Evolutionary conservation across 2,113 vertebrate species (phyloP).

Genomic region (Neogale vison): DNA sequence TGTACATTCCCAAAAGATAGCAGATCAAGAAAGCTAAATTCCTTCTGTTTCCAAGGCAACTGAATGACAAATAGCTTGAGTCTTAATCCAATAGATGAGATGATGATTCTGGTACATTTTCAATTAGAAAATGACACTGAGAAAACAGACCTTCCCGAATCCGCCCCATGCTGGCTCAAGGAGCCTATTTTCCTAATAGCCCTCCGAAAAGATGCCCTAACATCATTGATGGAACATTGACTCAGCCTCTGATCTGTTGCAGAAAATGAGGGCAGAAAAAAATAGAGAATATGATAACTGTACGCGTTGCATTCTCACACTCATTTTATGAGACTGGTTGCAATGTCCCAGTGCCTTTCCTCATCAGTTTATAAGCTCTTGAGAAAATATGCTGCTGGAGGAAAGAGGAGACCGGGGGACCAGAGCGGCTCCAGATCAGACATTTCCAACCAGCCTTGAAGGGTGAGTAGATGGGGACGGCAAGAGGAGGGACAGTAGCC

Average conservation of each 20-base stretch:
- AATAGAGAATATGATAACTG: neutral
- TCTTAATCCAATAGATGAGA: conserved; percentile 23
- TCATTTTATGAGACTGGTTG: neutral
- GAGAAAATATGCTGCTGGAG: neutral
- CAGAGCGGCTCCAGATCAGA: neutral
- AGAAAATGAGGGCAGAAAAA: neutral
- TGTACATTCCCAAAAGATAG: neutral
- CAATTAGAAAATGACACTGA: neutral
- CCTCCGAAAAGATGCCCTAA: neutral
- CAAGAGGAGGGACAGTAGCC: neutral
- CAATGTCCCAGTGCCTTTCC: neutral
- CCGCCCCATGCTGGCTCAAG: neutral
- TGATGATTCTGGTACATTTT: conserved; percentile 1
- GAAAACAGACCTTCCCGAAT: neutral
- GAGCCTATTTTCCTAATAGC: neutral
- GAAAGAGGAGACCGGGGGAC: neutral
- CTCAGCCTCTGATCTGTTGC: neutral
- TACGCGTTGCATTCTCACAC: rapidly evolving
- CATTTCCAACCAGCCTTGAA: neutral
- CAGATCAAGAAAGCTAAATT: conserved; percentile 42
- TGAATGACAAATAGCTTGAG: conserved; percentile 23
- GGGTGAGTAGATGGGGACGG: neutral
- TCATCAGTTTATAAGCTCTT: neutral
- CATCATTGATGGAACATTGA: neutral
- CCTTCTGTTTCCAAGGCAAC: conserved; percentile 67